Evolutionary conservation across 2,797 vertebrate genomes (phyloP).

Genomic region (Gambelia wislizenii): DNA sequence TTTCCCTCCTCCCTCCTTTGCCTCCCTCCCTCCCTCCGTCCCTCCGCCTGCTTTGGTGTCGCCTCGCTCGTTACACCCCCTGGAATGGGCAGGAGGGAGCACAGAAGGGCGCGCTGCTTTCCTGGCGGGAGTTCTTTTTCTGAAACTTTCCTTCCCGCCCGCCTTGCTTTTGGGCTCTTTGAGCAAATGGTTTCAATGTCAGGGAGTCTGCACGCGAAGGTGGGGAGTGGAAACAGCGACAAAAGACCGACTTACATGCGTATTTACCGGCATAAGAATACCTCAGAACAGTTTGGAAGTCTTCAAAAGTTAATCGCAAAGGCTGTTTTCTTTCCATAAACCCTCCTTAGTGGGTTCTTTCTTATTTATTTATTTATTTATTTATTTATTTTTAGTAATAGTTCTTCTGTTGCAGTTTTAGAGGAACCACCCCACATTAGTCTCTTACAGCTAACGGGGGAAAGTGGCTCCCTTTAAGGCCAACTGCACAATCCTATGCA

Average conservation of each 20-base stretch:
- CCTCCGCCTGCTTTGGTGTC: neutral
- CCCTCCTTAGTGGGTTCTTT: neutral
- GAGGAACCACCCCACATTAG: neutral
- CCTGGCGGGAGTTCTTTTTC: slow-evolving; percentile 1
- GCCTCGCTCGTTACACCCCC: slow-evolving; percentile 31
- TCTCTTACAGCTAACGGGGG: neutral
- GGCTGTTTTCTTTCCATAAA: neutral
- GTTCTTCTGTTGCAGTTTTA: neutral
- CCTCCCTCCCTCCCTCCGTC: neutral
- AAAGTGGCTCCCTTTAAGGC: neutral
- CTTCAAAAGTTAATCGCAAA: neutral
- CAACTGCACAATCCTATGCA: no score
- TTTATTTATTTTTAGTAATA: no score
- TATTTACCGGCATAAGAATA: no score
- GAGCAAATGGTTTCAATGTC: neutral
- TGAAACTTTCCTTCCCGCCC: neutral
- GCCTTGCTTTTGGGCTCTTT: neutral
- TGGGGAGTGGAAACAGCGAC: no score
- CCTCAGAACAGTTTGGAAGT: neutral
- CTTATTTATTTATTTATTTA: no score
- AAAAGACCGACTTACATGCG: no score
- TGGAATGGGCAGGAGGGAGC: slow-evolving; percentile 28
- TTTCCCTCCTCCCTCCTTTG: neutral
- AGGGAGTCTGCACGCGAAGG: no score
- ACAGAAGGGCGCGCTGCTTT: neutral